Percentiles rank a stretch among this genome's conserved stretches.
Evolutionary conservation across 2,888 invertebrate genomes (phyloP).

Genomic region (Geotrupes spiniger): DNA sequence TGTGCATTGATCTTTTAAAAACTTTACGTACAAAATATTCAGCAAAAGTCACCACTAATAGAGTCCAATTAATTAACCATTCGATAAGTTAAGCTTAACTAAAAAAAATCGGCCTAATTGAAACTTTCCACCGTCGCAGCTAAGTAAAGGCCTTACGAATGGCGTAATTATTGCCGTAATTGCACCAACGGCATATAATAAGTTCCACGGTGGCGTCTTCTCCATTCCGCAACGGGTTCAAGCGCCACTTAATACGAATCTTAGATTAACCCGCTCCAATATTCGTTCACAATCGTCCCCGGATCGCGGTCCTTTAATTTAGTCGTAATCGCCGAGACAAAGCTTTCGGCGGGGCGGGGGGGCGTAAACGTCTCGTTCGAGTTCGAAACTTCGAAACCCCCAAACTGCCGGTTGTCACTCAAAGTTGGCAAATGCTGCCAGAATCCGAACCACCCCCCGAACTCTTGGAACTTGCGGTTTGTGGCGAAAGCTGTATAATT

Average conservation of each 20-base stretch:
- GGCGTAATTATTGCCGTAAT: background rate
- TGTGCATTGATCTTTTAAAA: no score
- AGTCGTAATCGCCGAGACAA: constrained; percentile 1
- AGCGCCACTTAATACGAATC: background rate
- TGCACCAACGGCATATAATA: background rate
- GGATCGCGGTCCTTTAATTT: constrained; percentile 1
- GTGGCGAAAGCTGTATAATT: constrained; percentile 35
- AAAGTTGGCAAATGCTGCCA: constrained; percentile 33
- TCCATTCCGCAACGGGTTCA: background rate
- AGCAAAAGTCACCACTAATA: no score
- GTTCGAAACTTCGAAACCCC: constrained; percentile 29
- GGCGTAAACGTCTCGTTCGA: constrained; percentile 25
- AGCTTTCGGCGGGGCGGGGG: constrained; percentile 15
- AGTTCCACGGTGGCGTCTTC: background rate
- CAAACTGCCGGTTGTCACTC: constrained; percentile 35
- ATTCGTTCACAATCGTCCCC: constrained; percentile 1
- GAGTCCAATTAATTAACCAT: no score
- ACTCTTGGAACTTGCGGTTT: constrained; percentile 32
- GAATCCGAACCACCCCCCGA: constrained; percentile 28
- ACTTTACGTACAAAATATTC: no score
- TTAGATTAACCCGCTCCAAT: background rate
- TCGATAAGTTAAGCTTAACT: no score
- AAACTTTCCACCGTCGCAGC: no score
- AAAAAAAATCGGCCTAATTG: no score
- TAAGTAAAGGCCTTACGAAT: no score